Evolutionary conservation across 1,140 invertebrate species (phyloP).

Genomic region (Limonius californicus): DNA sequence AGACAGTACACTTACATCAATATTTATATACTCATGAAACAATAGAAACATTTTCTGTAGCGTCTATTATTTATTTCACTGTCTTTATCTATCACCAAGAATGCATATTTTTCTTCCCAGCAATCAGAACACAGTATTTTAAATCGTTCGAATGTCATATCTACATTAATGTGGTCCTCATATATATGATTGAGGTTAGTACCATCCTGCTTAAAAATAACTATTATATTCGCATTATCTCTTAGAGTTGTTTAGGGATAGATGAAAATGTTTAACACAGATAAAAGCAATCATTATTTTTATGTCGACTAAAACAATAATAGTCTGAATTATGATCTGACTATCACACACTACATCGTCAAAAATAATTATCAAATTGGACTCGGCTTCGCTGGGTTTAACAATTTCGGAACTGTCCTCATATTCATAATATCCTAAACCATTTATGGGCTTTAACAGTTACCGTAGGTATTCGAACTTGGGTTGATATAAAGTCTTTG

Average conservation of each 20-base stretch:
- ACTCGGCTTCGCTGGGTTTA: not conserved
- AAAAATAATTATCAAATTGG: slow-evolving; percentile 14
- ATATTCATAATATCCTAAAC: not conserved
- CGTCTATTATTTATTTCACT: not conserved
- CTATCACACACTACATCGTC: slow-evolving; percentile 16
- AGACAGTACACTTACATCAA: not conserved
- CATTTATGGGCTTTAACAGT: not conserved
- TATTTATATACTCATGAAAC: too few species aligned
- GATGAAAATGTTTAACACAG: slow-evolving; percentile 40
- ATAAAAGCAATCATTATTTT: slow-evolving; percentile 45
- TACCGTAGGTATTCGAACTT: not conserved
- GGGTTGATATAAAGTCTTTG: slow-evolving; percentile 3
- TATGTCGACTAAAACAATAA: slow-evolving; percentile 36
- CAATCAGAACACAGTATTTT: slow-evolving; percentile 22
- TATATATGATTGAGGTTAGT: slow-evolving; percentile 28
- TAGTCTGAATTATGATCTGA: slow-evolving; percentile 13
- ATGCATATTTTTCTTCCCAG: not conserved
- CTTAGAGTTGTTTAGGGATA: slow-evolving; percentile 45
- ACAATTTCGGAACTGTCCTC: not conserved
- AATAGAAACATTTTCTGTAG: too few species aligned
- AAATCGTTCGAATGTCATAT: slow-evolving; percentile 37
- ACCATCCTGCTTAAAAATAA: slow-evolving; percentile 45
- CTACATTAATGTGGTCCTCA: slow-evolving; percentile 40
- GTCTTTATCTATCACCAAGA: too few species aligned
- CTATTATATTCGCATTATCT: slow-evolving; percentile 44